These are phyloP conservation scores for Cliona cf. orientalis DNA, from an alignment of 37 sponge, comb jelly and placozoan species.

Conservation along the genomic window DNA sequence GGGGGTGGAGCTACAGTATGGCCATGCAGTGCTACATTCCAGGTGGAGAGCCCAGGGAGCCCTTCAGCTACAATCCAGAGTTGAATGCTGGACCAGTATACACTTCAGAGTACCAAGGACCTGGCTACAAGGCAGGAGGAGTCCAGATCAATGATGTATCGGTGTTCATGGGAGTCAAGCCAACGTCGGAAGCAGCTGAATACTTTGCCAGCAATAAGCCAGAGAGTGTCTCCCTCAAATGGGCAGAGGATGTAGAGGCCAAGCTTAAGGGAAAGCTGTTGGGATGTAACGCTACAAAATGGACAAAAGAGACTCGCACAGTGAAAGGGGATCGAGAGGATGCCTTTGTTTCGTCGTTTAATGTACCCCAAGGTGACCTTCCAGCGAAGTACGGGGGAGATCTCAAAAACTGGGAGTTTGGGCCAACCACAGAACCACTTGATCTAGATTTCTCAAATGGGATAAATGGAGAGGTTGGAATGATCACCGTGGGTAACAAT, in stretches of 20 bases:
- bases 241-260: neutral
- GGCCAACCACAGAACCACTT: neutral
- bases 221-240: neutral
- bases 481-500: conserved; percentile 9
- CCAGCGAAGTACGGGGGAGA: neutral
- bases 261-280: neutral
- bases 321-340: neutral
- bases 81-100: neutral
- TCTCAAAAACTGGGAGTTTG: conserved; percentile 11
- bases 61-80: conserved; percentile 3
- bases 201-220: conserved; percentile 1
- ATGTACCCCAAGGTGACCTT: conserved; percentile 7
- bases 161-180: conserved; percentile 7
- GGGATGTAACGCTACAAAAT: neutral
- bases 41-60: neutral
- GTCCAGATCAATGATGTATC: conserved; percentile 2
- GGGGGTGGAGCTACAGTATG: no score
- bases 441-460: conserved; percentile 7
- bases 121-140: conserved; percentile 6
- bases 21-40: conserved; percentile 10
- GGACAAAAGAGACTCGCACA: neutral
- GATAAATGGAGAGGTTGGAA: conserved; percentile 17
- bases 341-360: neutral
- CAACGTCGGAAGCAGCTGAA: conserved; percentile 8
- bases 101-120: conserved; percentile 1